These are phyloP conservation scores for Xestia ashworthii DNA, from an alignment of 2,888 invertebrate species.

Conservation along the genomic window DNA sequence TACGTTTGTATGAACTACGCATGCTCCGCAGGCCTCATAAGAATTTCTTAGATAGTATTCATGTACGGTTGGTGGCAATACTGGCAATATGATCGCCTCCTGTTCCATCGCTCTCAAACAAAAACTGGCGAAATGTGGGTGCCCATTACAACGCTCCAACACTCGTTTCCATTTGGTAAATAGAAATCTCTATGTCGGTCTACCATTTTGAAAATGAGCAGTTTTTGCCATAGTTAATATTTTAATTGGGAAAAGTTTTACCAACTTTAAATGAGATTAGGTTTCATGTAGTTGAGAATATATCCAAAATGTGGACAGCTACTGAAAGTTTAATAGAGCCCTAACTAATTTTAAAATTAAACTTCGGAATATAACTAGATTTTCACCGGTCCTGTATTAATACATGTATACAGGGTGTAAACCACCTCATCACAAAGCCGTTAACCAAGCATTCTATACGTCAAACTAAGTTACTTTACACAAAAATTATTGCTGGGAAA, in stretches of 20 bases:
- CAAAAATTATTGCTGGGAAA: too few species aligned
- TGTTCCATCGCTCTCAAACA: background rate
- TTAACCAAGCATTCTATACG: too few species aligned
- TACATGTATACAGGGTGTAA: too few species aligned
- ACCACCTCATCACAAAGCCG: too few species aligned
- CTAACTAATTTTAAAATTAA: background rate
- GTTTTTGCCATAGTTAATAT: constrained; percentile 13
- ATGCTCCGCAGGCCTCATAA: too few species aligned
- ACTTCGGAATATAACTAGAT: background rate
- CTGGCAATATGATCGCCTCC: background rate
- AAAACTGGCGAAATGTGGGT: background rate
- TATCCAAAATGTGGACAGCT: constrained; percentile 17
- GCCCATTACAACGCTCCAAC: background rate
- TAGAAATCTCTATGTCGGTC: background rate
- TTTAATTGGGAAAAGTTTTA: constrained; percentile 30
- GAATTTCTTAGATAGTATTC: background rate
- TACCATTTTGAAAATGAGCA: constrained; percentile 21
- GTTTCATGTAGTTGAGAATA: constrained; percentile 19
- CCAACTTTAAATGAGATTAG: constrained; percentile 30
- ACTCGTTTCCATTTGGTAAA: background rate
- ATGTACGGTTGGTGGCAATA: background rate
- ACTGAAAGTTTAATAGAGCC: constrained; percentile 22
- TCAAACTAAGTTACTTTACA: too few species aligned
- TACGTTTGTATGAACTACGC: too few species aligned
- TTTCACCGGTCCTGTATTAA: background rate